A percentile compares a stretch with the other conserved stretches of the same genome.
Conservation (phyloP, 2,888 invertebrate species). For the Protodeltote pygarga region DNA sequence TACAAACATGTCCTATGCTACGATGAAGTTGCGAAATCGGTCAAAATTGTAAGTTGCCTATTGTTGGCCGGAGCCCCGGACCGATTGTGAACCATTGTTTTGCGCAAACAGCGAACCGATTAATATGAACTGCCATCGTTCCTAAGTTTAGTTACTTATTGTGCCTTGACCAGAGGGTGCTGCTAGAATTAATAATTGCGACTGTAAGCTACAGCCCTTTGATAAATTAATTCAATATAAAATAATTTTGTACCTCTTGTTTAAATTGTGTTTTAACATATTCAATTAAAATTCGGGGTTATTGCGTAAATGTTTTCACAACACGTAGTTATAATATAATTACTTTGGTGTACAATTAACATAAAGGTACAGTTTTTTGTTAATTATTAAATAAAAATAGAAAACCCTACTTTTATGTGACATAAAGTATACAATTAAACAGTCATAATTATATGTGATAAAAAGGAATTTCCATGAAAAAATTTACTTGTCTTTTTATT, state of each 20-base stretch:
- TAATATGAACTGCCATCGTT: constrained; percentile 38
- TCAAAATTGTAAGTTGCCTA: constrained; percentile 29
- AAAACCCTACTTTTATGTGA: too few species aligned
- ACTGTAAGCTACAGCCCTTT: constrained; percentile 23
- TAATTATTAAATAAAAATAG: neutral
- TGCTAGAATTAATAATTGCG: constrained; percentile 25
- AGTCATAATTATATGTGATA: too few species aligned
- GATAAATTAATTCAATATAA: constrained; percentile 17
- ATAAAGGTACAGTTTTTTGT: neutral
- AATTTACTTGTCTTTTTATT: too few species aligned
- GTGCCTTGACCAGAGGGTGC: constrained; percentile 25
- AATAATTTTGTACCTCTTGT: constrained; percentile 16
- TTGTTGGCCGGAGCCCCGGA: constrained; percentile 18
- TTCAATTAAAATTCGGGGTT: constrained; percentile 5
- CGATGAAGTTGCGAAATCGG: constrained; percentile 24
- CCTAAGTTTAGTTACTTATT: constrained; percentile 40
- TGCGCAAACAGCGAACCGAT: constrained; percentile 28
- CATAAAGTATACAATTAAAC: too few species aligned
- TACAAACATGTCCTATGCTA: constrained; percentile 35
- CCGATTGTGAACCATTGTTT: constrained; percentile 38
- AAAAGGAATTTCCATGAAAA: too few species aligned
- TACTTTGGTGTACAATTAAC: neutral
- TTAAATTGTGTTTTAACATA: constrained; percentile 13
- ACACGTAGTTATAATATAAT: constrained; percentile 7
- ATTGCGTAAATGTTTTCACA: constrained; percentile 2